A percentile compares a stretch with the other conserved stretches of the same genome.
These are phyloP conservation scores for Hoplostethus atlanticus DNA, from an alignment of 2,797 vertebrate genomes.

Conservation along the genomic window DNA sequence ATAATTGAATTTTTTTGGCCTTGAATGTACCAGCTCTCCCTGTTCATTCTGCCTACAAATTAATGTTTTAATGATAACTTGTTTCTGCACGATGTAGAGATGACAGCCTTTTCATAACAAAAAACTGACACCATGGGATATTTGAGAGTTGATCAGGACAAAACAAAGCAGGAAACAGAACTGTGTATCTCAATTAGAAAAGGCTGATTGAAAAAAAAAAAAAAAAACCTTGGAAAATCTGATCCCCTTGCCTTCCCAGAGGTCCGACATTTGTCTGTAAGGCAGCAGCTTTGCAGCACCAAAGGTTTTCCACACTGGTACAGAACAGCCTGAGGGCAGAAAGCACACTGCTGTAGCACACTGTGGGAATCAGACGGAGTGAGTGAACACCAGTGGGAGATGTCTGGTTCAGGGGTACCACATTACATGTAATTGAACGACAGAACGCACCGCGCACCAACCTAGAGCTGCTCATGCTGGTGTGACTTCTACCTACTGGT, in stretches of 20 bases:
- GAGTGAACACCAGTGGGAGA: no score
- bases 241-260: background rate
- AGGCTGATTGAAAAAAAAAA: background rate
- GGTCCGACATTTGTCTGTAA: constrained; percentile 14
- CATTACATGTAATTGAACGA: no score
- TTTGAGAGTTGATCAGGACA: constrained; percentile 1
- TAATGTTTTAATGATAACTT: constrained; percentile 38
- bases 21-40: background rate
- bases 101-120: no score
- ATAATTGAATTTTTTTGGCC: no score
- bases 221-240: background rate
- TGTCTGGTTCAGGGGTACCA: no score
- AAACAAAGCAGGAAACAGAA: background rate
- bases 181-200: background rate
- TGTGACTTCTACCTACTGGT: no score
- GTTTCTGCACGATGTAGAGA: no score
- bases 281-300: constrained; percentile 34
- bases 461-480: no score
- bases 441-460: no score
- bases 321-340: constrained; percentile 36
- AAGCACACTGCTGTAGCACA: no score
- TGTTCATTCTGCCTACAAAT: constrained; percentile 16
- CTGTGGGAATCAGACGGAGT: no score
- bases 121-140: no score
- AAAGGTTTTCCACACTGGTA: constrained; percentile 4